Percentiles rank a stretch among this genome's conserved stretches.
phyloP scores from a whole-genome alignment of 1,140 invertebrate species.

The Trigoniulus corallinus region DNA sequence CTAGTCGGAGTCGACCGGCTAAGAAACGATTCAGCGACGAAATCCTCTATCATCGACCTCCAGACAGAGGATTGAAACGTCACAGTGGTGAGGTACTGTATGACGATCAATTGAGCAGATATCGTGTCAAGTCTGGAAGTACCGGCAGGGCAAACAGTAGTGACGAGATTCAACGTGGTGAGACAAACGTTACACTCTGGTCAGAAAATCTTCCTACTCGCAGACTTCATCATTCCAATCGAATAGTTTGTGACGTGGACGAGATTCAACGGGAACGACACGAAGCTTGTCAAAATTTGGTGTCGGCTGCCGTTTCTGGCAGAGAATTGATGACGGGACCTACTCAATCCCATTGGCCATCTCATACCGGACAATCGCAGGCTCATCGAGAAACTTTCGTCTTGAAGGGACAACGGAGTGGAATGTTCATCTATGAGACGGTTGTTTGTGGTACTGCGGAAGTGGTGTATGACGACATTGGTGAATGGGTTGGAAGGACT shows the following conservation, averaged over 20 bases:
- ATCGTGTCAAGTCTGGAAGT: slow-evolving; percentile 10
- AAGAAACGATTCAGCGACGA: slow-evolving; percentile 46
- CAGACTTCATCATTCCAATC: no score
- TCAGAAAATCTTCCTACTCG: slow-evolving; percentile 11
- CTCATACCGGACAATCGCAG: background rate
- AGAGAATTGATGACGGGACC: background rate
- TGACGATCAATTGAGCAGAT: slow-evolving; percentile 13
- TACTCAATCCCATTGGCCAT: background rate
- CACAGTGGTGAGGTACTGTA: slow-evolving; percentile 13
- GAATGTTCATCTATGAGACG: slow-evolving; percentile 18
- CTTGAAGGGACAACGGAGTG: background rate
- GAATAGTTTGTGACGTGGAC: slow-evolving; percentile 12
- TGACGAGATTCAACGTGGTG: no score
- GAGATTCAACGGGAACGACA: background rate
- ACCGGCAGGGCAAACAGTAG: background rate
- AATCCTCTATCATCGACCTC: slow-evolving; percentile 21
- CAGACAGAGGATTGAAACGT: slow-evolving; percentile 21
- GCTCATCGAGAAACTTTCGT: background rate
- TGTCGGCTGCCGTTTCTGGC: background rate
- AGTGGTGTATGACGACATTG: slow-evolving; percentile 66
- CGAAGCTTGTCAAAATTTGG: background rate
- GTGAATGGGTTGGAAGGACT: slow-evolving; percentile 29
- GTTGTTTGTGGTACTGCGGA: slow-evolving; percentile 46
- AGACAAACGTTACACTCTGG: slow-evolving; percentile 6
- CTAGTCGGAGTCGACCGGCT: slow-evolving; percentile 58